Percentiles rank a stretch among this genome's conserved stretches.
These are phyloP conservation scores for Onychomys arenicola DNA, from an alignment of 2,797 vertebrate species.

Conservation along the genomic window DNA sequence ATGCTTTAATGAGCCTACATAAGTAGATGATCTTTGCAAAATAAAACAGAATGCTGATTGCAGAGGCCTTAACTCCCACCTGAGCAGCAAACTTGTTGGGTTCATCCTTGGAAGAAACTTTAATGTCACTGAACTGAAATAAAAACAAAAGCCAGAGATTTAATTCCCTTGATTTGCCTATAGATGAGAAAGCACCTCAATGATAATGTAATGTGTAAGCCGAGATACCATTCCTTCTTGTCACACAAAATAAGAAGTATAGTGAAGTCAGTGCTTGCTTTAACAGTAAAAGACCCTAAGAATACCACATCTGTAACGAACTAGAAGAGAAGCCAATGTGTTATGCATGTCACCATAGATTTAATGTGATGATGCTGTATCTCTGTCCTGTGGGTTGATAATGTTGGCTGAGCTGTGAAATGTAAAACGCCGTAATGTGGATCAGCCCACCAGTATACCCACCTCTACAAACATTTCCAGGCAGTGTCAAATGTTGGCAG, in stretches of 20 bases:
- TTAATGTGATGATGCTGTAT: neutral
- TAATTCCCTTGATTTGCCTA: slow-evolving; percentile 46
- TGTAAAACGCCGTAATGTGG: neutral
- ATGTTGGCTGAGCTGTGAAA: neutral
- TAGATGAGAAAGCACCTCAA: neutral
- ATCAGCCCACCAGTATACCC: accelerated
- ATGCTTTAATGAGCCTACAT: slow-evolving; percentile 75
- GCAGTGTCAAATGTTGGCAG: neutral
- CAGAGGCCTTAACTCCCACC: slow-evolving; percentile 31
- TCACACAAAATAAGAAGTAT: neutral
- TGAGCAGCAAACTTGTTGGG: neutral
- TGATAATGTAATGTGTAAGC: neutral
- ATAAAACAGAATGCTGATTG: slow-evolving; percentile 73
- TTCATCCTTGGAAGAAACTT: slow-evolving; percentile 50
- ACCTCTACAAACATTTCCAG: neutral
- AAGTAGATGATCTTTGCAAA: slow-evolving; percentile 76
- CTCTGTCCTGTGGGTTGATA: neutral
- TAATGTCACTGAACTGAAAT: slow-evolving; percentile 64
- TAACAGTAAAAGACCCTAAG: neutral
- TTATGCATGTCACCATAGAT: too few relatives aligned
- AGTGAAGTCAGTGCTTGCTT: neutral
- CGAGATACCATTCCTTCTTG: neutral
- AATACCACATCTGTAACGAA: neutral
- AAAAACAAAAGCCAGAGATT: slow-evolving; percentile 26
- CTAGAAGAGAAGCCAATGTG: neutral